phyloP scores from a whole-genome alignment of 2,888 invertebrate genomes.

The Dexiosoma caninum region DNA sequence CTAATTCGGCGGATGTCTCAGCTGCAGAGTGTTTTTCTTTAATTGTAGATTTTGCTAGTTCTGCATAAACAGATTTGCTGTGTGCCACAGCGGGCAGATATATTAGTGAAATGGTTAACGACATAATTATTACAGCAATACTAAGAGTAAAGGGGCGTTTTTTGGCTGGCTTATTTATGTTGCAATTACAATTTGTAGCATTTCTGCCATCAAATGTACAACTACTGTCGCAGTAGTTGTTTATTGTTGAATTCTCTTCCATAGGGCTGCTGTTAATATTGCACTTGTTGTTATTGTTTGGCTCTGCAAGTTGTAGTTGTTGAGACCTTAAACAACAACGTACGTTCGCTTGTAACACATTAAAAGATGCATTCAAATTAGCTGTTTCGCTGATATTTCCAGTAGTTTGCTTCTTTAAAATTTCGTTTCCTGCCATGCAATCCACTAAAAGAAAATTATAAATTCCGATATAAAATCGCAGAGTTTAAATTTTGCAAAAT shows the following conservation, averaged over 20 bases:
- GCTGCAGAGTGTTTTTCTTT: neutral
- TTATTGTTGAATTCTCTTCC: slow-evolving; percentile 10
- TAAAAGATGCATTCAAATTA: slow-evolving; percentile 51
- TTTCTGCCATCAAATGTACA: slow-evolving; percentile 30
- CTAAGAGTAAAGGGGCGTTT: slow-evolving; percentile 56
- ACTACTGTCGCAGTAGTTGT: slow-evolving; percentile 48
- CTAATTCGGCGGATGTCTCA: slow-evolving; percentile 31
- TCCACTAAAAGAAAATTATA: slow-evolving; percentile 59
- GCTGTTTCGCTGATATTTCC: slow-evolving; percentile 57
- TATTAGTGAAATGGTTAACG: slow-evolving; percentile 45
- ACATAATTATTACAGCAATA: slow-evolving; percentile 52
- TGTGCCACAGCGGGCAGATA: slow-evolving; percentile 47
- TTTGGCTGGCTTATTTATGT: slow-evolving; percentile 30
- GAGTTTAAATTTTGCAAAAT: neutral
- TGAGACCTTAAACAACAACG: slow-evolving; percentile 50
- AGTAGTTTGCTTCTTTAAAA: slow-evolving; percentile 34
- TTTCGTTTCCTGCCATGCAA: slow-evolving; percentile 64
- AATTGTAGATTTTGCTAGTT: neutral
- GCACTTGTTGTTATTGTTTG: slow-evolving; percentile 44
- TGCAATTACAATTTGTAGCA: slow-evolving; percentile 37
- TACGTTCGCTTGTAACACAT: slow-evolving; percentile 46
- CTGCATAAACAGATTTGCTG: slow-evolving; percentile 32
- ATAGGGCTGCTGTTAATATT: slow-evolving; percentile 14
- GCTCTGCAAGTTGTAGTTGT: slow-evolving; percentile 40
- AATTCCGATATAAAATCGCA: too few relatives aligned